Conservation (phyloP, 2,888 invertebrate genomes). For the Galerucella pusilla region DNA sequence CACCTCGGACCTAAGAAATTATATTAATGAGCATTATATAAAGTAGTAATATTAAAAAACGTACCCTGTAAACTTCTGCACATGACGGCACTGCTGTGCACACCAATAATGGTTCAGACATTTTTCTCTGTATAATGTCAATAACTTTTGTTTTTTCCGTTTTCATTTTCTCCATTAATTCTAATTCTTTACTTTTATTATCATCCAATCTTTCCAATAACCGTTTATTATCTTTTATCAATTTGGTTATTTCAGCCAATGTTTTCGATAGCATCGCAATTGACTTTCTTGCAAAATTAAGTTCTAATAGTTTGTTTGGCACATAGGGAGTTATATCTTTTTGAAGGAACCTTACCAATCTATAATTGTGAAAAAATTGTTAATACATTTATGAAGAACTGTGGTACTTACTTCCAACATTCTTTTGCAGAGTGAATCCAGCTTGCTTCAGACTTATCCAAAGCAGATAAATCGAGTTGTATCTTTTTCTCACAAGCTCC, state of each 20-base stretch:
- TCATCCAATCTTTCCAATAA: slow-evolving; percentile 51
- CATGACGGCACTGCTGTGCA: slow-evolving; percentile 52
- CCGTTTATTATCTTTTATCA: slow-evolving; percentile 56
- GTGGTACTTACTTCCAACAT: slow-evolving; percentile 51
- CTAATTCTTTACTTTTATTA: slow-evolving; percentile 44
- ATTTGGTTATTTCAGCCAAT: slow-evolving; percentile 57
- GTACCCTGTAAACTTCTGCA: slow-evolving; percentile 50
- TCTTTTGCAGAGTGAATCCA: slow-evolving; percentile 50
- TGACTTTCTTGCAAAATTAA: slow-evolving; percentile 56
- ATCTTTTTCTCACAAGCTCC: slow-evolving; percentile 53
- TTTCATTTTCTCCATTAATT: slow-evolving; percentile 41
- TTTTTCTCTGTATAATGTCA: slow-evolving; percentile 50
- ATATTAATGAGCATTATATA: slow-evolving; percentile 3
- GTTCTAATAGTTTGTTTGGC: slow-evolving; percentile 51
- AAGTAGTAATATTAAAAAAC: slow-evolving; percentile 3
- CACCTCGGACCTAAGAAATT: slow-evolving; percentile 50
- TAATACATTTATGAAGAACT: slow-evolving; percentile 13
- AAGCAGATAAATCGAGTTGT: slow-evolving; percentile 38
- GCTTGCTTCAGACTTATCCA: slow-evolving; percentile 41
- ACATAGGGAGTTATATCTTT: slow-evolving; percentile 52
- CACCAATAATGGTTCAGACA: slow-evolving; percentile 56
- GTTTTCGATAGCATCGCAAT: slow-evolving; percentile 57
- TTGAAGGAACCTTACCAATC: slow-evolving; percentile 53
- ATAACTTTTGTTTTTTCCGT: slow-evolving; percentile 53
- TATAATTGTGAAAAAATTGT: slow-evolving; percentile 22